Conservation (phyloP, 2,888 invertebrate genomes). For the Galeruca laticollis region DNA sequence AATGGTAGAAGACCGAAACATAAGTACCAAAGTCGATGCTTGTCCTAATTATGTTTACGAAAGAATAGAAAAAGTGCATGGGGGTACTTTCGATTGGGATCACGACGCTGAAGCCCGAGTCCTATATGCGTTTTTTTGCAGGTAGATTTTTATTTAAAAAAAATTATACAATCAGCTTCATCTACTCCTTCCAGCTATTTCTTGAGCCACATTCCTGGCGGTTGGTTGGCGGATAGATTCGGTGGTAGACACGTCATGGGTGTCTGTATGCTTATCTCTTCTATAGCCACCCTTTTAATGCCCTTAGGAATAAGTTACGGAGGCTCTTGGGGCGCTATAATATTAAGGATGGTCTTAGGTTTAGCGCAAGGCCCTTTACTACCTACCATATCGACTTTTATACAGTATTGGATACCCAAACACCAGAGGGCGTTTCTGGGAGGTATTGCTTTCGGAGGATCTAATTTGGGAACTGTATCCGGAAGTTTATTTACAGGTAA, state of each 20-base stretch:
- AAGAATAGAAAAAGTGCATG: constrained; percentile 22
- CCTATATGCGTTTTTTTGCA: constrained; percentile 86
- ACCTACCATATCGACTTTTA: constrained; percentile 65
- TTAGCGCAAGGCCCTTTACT: constrained; percentile 83
- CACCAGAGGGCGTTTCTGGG: constrained; percentile 82
- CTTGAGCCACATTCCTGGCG: constrained; percentile 84
- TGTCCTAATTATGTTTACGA: constrained; percentile 35
- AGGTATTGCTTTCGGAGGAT: constrained; percentile 82
- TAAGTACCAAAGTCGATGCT: constrained; percentile 24
- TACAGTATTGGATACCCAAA: constrained; percentile 84
- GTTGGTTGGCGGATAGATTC: constrained; percentile 80
- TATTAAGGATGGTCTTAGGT: constrained; percentile 78
- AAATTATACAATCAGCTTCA: not conserved
- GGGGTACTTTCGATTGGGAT: constrained; percentile 71
- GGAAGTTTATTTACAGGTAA: constrained; percentile 71
- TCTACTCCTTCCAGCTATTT: constrained; percentile 73
- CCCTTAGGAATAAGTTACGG: constrained; percentile 75
- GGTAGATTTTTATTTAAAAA: not conserved
- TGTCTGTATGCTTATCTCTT: constrained; percentile 82
- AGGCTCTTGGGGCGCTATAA: constrained; percentile 75
- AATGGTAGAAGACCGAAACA: constrained; percentile 55
- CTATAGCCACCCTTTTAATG: constrained; percentile 82
- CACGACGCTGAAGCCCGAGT: constrained; percentile 79
- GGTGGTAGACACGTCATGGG: constrained; percentile 88
- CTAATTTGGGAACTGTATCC: constrained; percentile 76